A percentile compares a stretch with the other conserved stretches of the same genome.
Conservation (phyloP, 2,113 vertebrate genomes). For the Nerophis lumbriciformis region DNA sequence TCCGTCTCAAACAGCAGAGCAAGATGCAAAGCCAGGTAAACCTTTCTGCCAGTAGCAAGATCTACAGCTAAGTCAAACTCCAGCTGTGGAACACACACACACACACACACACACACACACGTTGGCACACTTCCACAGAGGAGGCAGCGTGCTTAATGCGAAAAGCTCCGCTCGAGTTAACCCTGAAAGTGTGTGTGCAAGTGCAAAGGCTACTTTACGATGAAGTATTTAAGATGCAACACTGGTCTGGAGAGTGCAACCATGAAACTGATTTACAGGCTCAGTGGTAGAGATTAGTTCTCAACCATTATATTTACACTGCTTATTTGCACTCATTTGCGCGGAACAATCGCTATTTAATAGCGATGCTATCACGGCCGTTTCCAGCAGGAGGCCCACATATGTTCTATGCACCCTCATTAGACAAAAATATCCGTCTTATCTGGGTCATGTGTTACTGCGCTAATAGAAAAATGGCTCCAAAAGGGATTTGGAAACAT, state of each 20-base stretch:
- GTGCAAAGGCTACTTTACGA: slow-evolving; percentile 10
- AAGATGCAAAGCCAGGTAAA: slow-evolving; percentile 95
- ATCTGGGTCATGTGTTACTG: slow-evolving; percentile 51
- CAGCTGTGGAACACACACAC: slow-evolving; percentile 1
- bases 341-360: neutral
- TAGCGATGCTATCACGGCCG: neutral
- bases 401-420: slow-evolving; percentile 16
- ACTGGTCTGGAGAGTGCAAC: neutral
- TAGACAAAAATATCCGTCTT: slow-evolving; percentile 53
- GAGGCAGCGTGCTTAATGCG: slow-evolving; percentile 1
- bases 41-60: neutral
- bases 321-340: neutral
- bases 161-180: slow-evolving; percentile 13
- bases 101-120: slow-evolving; percentile 1
- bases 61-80: neutral
- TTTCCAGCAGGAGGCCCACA: slow-evolving; percentile 22
- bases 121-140: neutral
- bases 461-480: slow-evolving; percentile 26
- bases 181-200: neutral
- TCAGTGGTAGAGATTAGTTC: neutral
- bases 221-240: neutral
- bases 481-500: neutral
- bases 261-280: slow-evolving; percentile 3
- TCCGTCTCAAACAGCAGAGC: slow-evolving; percentile 94
- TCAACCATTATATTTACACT: neutral